Conservation (phyloP, 1,140 invertebrate genomes). For the Drosophila pallidifrons region DNA sequence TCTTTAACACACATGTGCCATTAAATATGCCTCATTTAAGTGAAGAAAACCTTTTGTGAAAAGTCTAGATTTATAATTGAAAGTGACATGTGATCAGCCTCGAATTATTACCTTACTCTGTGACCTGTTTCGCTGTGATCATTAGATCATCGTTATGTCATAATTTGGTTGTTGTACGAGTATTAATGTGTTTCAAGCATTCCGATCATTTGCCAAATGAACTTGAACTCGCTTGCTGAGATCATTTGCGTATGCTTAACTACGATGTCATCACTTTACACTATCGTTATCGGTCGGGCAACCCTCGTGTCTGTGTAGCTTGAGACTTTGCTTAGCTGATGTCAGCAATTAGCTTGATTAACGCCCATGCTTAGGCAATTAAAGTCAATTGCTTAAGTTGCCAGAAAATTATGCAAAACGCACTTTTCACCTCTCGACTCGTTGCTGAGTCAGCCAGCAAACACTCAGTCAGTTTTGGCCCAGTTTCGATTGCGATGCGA, state of each 20-base stretch:
- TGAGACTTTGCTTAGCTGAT: slow-evolving; percentile 48
- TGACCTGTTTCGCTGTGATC: slow-evolving; percentile 1
- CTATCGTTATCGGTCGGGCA: background rate
- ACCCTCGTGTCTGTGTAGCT: slow-evolving; percentile 30
- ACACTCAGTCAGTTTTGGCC: slow-evolving; percentile 9
- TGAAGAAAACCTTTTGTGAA: background rate
- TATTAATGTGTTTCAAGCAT: background rate
- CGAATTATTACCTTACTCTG: background rate
- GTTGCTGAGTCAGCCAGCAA: slow-evolving; percentile 34
- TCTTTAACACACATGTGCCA: slow-evolving; percentile 6
- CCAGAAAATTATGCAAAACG: slow-evolving; percentile 63
- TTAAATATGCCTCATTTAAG: background rate
- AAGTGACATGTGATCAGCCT: too few relatives aligned
- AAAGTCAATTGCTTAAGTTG: slow-evolving; percentile 51
- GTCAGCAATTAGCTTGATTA: slow-evolving; percentile 68
- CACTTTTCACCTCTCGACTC: slow-evolving; percentile 40
- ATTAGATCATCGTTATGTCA: background rate
- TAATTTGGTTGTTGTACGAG: background rate
- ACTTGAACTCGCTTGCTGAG: background rate
- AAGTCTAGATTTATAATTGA: background rate
- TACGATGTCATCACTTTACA: background rate
- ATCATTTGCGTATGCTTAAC: background rate
- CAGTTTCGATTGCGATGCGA: slow-evolving; percentile 31
- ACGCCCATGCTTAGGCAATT: slow-evolving; percentile 62
- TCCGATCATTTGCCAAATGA: slow-evolving; percentile 1